A percentile compares a stretch with the other conserved stretches of the same genome.
Evolutionary conservation across 1,140 invertebrate genomes (phyloP).

Genomic region (Pararge aegeria): DNA sequence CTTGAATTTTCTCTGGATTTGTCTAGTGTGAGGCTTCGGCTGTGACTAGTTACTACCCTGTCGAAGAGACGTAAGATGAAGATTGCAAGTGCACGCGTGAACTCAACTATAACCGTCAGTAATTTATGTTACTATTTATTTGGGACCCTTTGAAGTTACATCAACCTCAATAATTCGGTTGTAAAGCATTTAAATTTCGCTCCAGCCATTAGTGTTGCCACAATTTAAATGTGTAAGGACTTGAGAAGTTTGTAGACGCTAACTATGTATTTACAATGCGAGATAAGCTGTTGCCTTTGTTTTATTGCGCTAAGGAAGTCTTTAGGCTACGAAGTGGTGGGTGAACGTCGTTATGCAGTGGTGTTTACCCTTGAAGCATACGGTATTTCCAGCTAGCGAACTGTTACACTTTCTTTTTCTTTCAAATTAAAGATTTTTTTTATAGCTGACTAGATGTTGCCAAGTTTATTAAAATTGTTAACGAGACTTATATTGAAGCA

Average conservation of each 20-base stretch:
- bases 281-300: conserved; percentile 32
- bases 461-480: too few species aligned
- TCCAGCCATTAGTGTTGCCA: conserved; percentile 26
- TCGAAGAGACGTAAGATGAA: too few species aligned
- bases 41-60: too few species aligned
- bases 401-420: not conserved
- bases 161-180: conserved; percentile 22
- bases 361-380: conserved; percentile 2
- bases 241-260: conserved; percentile 27
- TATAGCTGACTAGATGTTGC: not conserved
- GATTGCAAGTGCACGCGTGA: too few species aligned
- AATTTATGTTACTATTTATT: conserved; percentile 11
- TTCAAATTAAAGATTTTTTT: not conserved
- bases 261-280: conserved; percentile 31
- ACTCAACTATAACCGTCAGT: not conserved
- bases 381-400: not conserved
- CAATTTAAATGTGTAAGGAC: conserved; percentile 32
- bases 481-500: too few species aligned
- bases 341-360: conserved; percentile 16
- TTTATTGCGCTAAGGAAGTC: conserved; percentile 35
- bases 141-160: conserved; percentile 18
- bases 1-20: too few species aligned
- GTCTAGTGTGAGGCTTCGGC: too few species aligned
- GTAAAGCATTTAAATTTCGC: conserved; percentile 27
- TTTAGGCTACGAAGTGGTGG: conserved; percentile 23